Evolutionary conservation across 2,888 invertebrate genomes (phyloP), one percentile per base, ranked within the genome.

Genomic region (Syrphus vitripennis): DNA sequence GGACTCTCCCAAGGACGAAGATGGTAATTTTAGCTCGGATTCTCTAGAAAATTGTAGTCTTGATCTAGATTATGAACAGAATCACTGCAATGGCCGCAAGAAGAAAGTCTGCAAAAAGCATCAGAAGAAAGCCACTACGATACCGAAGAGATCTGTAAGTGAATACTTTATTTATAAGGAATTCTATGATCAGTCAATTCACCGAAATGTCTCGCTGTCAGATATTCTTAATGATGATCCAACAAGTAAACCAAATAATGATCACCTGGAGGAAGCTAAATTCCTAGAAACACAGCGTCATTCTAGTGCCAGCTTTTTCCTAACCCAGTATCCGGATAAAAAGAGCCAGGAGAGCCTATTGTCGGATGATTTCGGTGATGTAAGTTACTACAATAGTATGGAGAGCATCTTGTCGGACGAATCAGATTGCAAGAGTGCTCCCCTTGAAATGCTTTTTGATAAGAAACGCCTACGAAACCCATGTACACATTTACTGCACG

Each of bases 401-500:
- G 97, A 97, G 90, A 96, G 96, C 89, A 95, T 97, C 5, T 91
- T 97, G 0, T 96, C 96, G 0, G 97, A 97, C 90, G 97, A 96
- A 87, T 96, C 96, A 0, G 95, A 95, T 88, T 96, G 96, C 6
- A 96, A 96, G 91, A 96, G 96, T 72, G 96, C 96, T 0, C 96
- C 96, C 0, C 90, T 96, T 40, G 96, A 96, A 91, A 95, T 95
- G 90, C 91, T 96, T 0, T 95, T 96, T 42, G 94, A 94, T 0
- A 88, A 88, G 21, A 88, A 91, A 88, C 91, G 90, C 14, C 34
- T 83, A 10, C 74, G 79, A 29, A 55, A 70, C 29, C 75, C 87
- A 3, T 83, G 74, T 50, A 70, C 78, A 10, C 74, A 87, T 34
- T 45, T 90, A 90, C 0, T 91, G 9, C 81, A 93, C 93, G 88